Evolutionary conservation across 2,888 invertebrate genomes (phyloP), one percentile per base, ranked within the genome.

Genomic region (Apamea anceps): DNA sequence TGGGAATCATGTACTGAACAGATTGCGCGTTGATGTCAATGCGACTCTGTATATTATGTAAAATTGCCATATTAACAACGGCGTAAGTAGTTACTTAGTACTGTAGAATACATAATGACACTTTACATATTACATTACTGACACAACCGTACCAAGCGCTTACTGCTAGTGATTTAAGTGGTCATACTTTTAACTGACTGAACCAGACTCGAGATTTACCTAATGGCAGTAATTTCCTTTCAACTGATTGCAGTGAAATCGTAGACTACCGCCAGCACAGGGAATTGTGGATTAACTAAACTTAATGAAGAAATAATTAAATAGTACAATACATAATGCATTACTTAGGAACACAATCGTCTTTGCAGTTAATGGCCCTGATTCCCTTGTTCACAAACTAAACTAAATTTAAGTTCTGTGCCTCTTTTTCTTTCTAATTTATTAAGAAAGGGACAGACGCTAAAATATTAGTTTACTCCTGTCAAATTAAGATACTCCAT

Each of bases 151-250:
- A 37, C 25, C 48, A 5, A 65, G 13, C 25, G 25, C 10, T 57
- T 67, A 12, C 65, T 60, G 15, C 18, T 15, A 73, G 28, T 60
- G 32, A 78, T 72, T 73, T 73, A 82, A 70, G 32, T 62, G 76
- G 18, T 66, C 37, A 76, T 72, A 76, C 57, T 75, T 81, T 71
- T 37, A 71, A 75, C 10, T 67, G 62, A 37, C 54, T 32, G 7
- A 45, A 28, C 37, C 79, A 70, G 79, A 65, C 70, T 65, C n/a
- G 21, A 63, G n/a, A 79, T 79, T 65, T 57, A 79, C 63, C n/a
- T 79, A 65, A 80, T 72, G 18, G 57, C 18, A 66, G 37, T 72
- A 48, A 79, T 79, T 79, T 72, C 13, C 28, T 72, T 71, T 80
- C 18, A 60, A 57, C 54, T 71, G 79, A 79, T 80, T 66, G 65